Base-by-base conservation (phyloP, 2,888 invertebrate genomes). In the Clostera curtula region DNA sequence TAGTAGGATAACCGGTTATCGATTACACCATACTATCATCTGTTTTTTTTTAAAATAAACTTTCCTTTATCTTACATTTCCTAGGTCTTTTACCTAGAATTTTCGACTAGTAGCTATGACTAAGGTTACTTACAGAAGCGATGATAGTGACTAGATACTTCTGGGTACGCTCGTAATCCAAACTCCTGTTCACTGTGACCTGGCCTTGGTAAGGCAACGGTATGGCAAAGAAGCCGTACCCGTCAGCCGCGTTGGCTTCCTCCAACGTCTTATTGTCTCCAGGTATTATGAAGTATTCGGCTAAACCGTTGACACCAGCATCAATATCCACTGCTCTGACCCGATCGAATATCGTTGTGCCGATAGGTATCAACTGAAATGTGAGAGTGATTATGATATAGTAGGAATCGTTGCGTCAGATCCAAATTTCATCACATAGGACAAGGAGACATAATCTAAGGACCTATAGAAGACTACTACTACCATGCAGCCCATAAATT, bases 121-220 rank as follows among this genome's bases (percentile, higher is more conserved):
- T 8, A 20, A n/a, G 13, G 3, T 46, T 56, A 88, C 91, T 91
- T 77, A 96, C 95, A 80, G 92, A 92, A 59, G 95, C 95, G 47
- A 94, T 88, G 65, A 96, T 88, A 50, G 93, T 95, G 73, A 96
- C 89, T 73, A 93, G 91, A 80, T 94, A 95, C 62, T 92, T 87
- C 75, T 93, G 92, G 27, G 91, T 93, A 66, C 89, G 90, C 75
- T 96, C 96, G 71, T 92, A 96, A 82, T 96, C 96, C 65, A 96
- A 80, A 24, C 90, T 93, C 55, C 91, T 89, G 59, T 93, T 93
- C 31, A 96, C 91, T 10, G 93, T 93, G 45, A 96, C 91, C 65
- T 92, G 91, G 36, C 96, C 95, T 73, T 94, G 94, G 74, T 95
- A 95, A 7, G 95, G 95, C 49, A 92, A 85, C 40, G 93, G 92